Percentiles rank a stretch among this genome's conserved stretches.
These are phyloP conservation scores for Imbricaverruca yamaguchii DNA, from an alignment of 2,888 invertebrate species.

Conservation along the genomic window DNA sequence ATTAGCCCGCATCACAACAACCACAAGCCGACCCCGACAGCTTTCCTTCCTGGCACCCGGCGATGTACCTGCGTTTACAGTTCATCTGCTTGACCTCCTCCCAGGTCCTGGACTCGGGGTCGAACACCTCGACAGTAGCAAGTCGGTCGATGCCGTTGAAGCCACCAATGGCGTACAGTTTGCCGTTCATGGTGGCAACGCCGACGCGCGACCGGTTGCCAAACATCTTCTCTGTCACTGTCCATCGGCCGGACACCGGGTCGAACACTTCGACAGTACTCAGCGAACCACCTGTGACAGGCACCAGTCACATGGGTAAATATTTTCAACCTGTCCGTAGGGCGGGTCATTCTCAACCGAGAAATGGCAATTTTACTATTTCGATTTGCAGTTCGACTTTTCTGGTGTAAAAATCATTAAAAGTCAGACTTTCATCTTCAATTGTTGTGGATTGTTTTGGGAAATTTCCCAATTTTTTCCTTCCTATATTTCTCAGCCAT, in stretches of 20 bases:
- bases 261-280: constrained; percentile 79
- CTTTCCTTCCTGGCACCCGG: too few relatives aligned
- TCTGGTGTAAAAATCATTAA: too few relatives aligned
- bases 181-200: constrained; percentile 70
- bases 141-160: constrained; percentile 76
- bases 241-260: constrained; percentile 61
- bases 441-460: too few relatives aligned
- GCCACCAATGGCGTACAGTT: constrained; percentile 68
- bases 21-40: too few relatives aligned
- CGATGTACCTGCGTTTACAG: constrained; percentile 60
- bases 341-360: too few relatives aligned
- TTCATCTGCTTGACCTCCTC: constrained; percentile 69
- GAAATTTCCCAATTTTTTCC: too few relatives aligned
- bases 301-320: not conserved
- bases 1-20: too few relatives aligned
- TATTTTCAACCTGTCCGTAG: not conserved
- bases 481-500: too few relatives aligned
- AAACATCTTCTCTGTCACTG: constrained; percentile 70
- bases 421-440: too few relatives aligned
- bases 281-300: constrained; percentile 58
- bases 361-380: too few relatives aligned
- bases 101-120: constrained; percentile 64
- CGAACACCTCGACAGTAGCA: constrained; percentile 75
- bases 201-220: constrained; percentile 75
- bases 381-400: too few relatives aligned